Percentiles rank a stretch among this genome's conserved stretches.
Conservation (phyloP, 2,797 vertebrate species). For the Sphenodon punctatus region DNA sequence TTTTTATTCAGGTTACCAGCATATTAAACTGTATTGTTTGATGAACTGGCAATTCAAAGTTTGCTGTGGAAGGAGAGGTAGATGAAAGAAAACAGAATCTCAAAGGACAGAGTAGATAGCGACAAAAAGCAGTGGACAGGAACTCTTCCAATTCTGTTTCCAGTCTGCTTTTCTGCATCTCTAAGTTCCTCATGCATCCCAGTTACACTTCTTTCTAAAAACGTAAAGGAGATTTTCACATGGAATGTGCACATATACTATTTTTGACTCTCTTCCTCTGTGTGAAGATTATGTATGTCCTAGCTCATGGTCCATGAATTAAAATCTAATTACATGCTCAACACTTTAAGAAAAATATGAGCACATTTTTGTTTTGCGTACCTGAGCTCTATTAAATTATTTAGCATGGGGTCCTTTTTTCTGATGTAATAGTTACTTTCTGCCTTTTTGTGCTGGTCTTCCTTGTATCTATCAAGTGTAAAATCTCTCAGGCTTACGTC, state of each 20-base stretch:
- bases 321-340: background rate
- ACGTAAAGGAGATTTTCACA: background rate
- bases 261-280: background rate
- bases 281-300: background rate
- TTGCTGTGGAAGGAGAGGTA: background rate
- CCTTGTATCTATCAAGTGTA: conserved; percentile 28
- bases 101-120: background rate
- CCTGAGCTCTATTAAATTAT: background rate
- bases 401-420: background rate
- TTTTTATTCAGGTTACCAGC: conserved; percentile 18
- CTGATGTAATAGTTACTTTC: conserved; percentile 26
- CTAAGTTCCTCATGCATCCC: background rate
- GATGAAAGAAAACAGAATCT: background rate
- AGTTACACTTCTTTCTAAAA: background rate
- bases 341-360: background rate
- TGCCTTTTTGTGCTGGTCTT: conserved; percentile 9
- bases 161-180: background rate
- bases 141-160: background rate
- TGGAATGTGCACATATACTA: background rate
- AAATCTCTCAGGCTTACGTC: conserved; percentile 11
- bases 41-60: background rate
- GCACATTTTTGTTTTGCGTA: background rate
- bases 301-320: background rate
- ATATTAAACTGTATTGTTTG: background rate
- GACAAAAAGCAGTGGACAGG: background rate